phyloP scores from a whole-genome alignment of 1,140 invertebrate genomes.

The Drosophila paulistorum region DNA sequence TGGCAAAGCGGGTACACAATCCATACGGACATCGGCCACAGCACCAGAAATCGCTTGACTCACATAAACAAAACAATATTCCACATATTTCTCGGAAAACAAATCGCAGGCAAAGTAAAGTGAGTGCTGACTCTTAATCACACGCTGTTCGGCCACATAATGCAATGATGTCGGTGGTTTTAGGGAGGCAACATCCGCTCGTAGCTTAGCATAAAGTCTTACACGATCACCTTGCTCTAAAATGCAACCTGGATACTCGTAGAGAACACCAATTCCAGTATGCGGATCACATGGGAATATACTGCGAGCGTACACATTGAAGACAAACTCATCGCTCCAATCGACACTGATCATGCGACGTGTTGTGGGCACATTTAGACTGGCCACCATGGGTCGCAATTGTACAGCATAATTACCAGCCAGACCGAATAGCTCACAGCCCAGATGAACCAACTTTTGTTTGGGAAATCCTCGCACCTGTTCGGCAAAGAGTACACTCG shows the following conservation, averaged over 20 bases:
- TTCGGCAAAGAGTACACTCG: constrained; percentile 87
- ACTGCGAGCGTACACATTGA: constrained; percentile 91
- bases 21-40: constrained; percentile 90
- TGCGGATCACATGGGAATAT: constrained; percentile 91
- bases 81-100: constrained; percentile 91
- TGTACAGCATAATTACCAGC: constrained; percentile 90
- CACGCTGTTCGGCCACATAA: constrained; percentile 87
- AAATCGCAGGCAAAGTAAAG: constrained; percentile 91
- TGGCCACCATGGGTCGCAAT: constrained; percentile 85
- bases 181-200: constrained; percentile 87
- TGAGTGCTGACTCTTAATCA: constrained; percentile 87
- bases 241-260: constrained; percentile 92
- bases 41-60: constrained; percentile 91
- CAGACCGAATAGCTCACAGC: constrained; percentile 90
- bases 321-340: constrained; percentile 91
- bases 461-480: constrained; percentile 88
- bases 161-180: constrained; percentile 86
- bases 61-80: constrained; percentile 94
- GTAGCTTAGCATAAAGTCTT: constrained; percentile 88
- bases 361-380: constrained; percentile 85
- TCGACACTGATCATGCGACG: constrained; percentile 87
- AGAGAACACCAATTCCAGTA: constrained; percentile 88
- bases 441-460: constrained; percentile 86
- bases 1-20: constrained; percentile 91
- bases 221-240: constrained; percentile 89